A percentile compares a stretch with the other conserved stretches of the same genome.
Evolutionary conservation across 2,888 invertebrate species (phyloP).

Genomic region (Euclidia mi): DNA sequence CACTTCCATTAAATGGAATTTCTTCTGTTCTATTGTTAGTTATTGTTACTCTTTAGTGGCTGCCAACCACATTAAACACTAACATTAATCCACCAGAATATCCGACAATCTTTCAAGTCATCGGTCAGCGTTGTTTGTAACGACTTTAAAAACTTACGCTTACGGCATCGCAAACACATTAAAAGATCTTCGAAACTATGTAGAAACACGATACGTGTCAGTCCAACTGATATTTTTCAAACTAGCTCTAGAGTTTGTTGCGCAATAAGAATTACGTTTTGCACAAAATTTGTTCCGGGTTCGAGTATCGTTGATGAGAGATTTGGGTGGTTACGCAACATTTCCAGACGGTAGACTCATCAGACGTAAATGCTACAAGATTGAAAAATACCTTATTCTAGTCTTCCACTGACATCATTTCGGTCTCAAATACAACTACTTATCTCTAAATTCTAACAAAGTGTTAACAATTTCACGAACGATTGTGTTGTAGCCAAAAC

Average conservation of each 20-base stretch:
- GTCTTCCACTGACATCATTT: no score
- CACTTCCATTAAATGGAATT: no score
- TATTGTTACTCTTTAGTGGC: no score
- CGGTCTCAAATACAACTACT: no score
- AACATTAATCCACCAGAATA: background rate
- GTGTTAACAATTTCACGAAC: no score
- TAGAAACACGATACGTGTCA: slow-evolving; percentile 24
- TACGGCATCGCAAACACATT: slow-evolving; percentile 18
- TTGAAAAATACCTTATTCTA: no score
- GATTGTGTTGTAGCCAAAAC: no score
- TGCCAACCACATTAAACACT: no score
- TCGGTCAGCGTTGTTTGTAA: slow-evolving; percentile 8
- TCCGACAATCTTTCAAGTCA: background rate
- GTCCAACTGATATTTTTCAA: slow-evolving; percentile 21
- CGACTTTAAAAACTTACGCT: slow-evolving; percentile 8
- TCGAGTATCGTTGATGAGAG: background rate
- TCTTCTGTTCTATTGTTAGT: no score
- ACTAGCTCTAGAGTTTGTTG: slow-evolving; percentile 23
- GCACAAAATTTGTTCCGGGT: slow-evolving; percentile 28
- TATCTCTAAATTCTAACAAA: no score
- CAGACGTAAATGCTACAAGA: background rate
- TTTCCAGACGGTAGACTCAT: background rate
- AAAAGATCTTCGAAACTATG: slow-evolving; percentile 14
- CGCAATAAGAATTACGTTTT: slow-evolving; percentile 25
- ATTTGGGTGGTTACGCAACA: slow-evolving; percentile 15